A percentile compares a stretch with the other conserved stretches of the same genome.
Conservation (phyloP, 2,797 vertebrate genomes). For the Huso huso region DNA sequence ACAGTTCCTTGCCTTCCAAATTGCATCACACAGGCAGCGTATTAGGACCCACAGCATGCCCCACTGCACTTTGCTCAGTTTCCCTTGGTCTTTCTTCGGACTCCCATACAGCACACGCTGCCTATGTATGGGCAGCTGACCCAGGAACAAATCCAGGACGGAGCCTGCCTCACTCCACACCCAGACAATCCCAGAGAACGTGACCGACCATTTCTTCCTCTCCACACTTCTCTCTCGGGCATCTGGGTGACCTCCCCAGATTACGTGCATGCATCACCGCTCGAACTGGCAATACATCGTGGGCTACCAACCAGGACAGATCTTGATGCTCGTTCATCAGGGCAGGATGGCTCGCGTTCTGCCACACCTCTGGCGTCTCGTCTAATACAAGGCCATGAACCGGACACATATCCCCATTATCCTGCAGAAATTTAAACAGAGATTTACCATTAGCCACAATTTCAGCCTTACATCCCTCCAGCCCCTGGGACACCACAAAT, state of each 20-base stretch:
- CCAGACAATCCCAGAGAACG: slow-evolving; percentile 13
- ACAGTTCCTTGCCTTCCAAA: no score
- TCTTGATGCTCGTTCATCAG: slow-evolving; percentile 17
- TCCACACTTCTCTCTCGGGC: slow-evolving; percentile 6
- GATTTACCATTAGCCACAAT: no score
- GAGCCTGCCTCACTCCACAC: background rate
- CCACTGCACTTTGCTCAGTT: no score
- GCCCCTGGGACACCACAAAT: no score
- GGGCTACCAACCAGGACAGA: slow-evolving; percentile 20
- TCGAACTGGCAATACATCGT: slow-evolving; percentile 22
- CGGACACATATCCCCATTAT: slow-evolving; percentile 2
- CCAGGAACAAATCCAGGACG: no score
- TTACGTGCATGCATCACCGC: slow-evolving; percentile 16
- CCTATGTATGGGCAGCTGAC: no score
- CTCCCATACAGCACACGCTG: no score
- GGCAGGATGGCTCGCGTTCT: slow-evolving; percentile 3
- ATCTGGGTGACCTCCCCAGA: background rate
- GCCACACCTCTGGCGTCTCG: slow-evolving; percentile 11
- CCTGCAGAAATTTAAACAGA: slow-evolving; percentile 20
- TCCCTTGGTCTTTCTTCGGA: no score
- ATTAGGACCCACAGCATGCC: no score
- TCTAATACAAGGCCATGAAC: background rate
- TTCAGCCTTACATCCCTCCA: no score
- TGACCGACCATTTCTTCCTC: background rate
- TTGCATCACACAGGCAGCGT: no score